Conservation (phyloP, 2,113 vertebrate genomes). For the Plectropomus leopardus region DNA sequence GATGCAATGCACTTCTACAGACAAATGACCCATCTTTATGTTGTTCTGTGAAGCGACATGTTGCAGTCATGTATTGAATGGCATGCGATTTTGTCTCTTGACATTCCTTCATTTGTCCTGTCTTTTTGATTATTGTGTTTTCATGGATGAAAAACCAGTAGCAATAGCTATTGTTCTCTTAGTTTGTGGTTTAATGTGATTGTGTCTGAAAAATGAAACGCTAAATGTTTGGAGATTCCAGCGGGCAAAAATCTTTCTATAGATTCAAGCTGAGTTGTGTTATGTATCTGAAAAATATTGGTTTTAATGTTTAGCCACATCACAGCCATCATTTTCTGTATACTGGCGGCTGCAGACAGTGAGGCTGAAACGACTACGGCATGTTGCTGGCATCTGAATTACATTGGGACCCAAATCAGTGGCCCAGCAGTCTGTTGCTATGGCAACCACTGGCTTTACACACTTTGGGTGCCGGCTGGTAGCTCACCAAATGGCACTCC, state of each 20-base stretch:
- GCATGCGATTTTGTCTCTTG: too few species aligned
- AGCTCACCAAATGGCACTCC: conserved; percentile 62
- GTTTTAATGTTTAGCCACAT: not conserved
- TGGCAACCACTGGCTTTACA: conserved; percentile 77
- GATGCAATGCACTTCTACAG: not conserved
- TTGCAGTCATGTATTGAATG: not conserved
- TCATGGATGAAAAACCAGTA: not conserved
- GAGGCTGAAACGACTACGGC: conserved; percentile 4
- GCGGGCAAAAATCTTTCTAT: not conserved
- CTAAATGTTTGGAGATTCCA: not conserved
- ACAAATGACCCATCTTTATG: not conserved
- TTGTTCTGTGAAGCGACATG: not conserved
- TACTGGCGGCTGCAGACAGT: conserved; percentile 17
- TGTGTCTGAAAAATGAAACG: not conserved
- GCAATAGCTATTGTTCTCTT: not conserved
- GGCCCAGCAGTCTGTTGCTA: conserved; percentile 76
- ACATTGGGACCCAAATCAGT: conserved; percentile 45
- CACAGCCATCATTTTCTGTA: not conserved
- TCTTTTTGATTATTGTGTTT: not conserved
- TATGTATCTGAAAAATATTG: not conserved
- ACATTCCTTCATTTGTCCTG: too few species aligned
- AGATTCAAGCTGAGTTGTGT: not conserved
- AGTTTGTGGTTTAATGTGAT: not conserved
- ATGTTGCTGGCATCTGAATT: conserved; percentile 56
- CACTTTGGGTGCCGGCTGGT: conserved; percentile 72